These are phyloP conservation scores for Galeopsomyia nigrocyanea DNA, from an alignment of 2,888 invertebrate genomes.

Conservation along the genomic window DNA sequence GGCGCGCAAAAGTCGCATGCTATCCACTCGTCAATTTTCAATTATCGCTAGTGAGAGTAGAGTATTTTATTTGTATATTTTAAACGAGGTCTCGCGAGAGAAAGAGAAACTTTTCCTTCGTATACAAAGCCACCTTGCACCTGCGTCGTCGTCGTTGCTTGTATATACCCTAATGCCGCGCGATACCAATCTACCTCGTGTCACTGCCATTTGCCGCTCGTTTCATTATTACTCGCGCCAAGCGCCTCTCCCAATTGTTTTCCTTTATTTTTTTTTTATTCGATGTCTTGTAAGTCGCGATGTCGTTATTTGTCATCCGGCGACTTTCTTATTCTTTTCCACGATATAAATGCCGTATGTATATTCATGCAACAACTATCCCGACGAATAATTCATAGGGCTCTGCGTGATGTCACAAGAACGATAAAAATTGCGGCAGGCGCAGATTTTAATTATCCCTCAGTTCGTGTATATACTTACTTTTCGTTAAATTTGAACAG, in stretches of 20 bases:
- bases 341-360: no score
- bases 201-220: conserved; percentile 51
- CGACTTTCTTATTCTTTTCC: background rate
- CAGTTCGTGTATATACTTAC: background rate
- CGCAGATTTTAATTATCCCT: conserved; percentile 38
- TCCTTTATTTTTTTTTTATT: conserved; percentile 31
- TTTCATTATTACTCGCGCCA: conserved; percentile 48
- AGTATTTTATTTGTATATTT: conserved; percentile 59
- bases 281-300: background rate
- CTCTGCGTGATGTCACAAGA: conserved; percentile 18
- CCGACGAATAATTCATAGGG: conserved; percentile 28
- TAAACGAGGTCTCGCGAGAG: conserved; percentile 50
- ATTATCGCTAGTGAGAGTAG: conserved; percentile 52
- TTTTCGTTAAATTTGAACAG: background rate
- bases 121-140: conserved; percentile 12
- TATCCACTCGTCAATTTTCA: conserved; percentile 62
- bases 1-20: conserved; percentile 51
- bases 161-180: conserved; percentile 32
- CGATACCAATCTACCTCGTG: conserved; percentile 39
- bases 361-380: background rate
- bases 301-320: background rate
- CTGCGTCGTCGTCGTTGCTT: conserved; percentile 23
- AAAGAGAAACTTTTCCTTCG: background rate
- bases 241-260: conserved; percentile 45
- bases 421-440: background rate